A percentile compares a stretch with the other conserved stretches of the same genome.
phyloP scores from a whole-genome alignment of 2,113 vertebrate genomes.

The Hydrolagus affinis region DNA sequence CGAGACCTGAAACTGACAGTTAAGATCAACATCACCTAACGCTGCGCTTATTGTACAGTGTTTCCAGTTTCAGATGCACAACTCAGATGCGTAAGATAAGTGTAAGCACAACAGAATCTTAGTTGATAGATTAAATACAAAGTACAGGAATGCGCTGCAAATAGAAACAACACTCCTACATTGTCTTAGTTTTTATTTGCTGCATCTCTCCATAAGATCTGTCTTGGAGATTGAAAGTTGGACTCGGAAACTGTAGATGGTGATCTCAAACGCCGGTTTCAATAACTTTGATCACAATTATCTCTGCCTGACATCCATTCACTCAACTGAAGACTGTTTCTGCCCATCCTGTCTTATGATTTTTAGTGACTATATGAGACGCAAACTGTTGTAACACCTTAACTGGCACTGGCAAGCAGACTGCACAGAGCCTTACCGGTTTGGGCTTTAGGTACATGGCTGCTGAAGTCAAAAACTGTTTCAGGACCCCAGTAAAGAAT shows the following conservation, averaged over 20 bases:
- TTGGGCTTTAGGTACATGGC: too few species aligned
- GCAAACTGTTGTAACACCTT: background rate
- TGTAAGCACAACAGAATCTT: background rate
- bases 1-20: background rate
- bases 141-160: background rate
- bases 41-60: background rate
- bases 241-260: background rate
- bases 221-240: too few species aligned
- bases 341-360: constrained; percentile 10
- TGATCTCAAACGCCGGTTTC: constrained; percentile 1
- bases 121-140: background rate
- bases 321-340: background rate
- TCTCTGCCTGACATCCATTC: background rate
- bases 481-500: too few species aligned
- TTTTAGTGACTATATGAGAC: background rate
- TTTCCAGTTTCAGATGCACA: constrained; percentile 1
- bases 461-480: too few species aligned
- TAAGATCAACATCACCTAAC: background rate
- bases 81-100: background rate
- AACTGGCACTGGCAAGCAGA: background rate
- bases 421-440: background rate
- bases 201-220: background rate
- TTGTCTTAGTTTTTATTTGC: background rate
- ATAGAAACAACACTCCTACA: background rate
- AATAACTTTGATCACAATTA: background rate